Percentiles rank a stretch among this genome's conserved stretches.
Evolutionary conservation across 2,797 vertebrate genomes (phyloP).

Genomic region (Kryptopterus vitreolus): DNA sequence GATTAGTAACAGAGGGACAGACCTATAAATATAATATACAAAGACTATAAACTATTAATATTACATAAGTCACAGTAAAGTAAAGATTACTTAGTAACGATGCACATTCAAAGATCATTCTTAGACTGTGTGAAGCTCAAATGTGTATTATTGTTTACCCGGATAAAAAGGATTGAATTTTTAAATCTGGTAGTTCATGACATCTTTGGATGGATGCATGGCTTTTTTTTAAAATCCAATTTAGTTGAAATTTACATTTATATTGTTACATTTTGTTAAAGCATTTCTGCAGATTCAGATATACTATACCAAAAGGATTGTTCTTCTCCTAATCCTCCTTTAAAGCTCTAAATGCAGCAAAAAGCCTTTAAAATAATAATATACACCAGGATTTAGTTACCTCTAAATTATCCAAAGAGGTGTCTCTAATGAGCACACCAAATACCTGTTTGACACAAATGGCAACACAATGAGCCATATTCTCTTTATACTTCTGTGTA

Average conservation of each 20-base stretch:
- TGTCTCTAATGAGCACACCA: conserved; percentile 61
- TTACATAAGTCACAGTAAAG: no score
- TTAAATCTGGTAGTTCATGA: no score
- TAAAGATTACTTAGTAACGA: no score
- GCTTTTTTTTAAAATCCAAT: no score
- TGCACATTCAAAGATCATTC: no score
- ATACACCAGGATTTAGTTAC: conserved; percentile 49
- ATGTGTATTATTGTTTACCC: not conserved
- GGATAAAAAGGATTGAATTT: not conserved
- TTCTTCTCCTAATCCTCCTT: not conserved
- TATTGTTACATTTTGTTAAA: not conserved
- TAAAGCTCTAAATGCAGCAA: conserved; percentile 37
- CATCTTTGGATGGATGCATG: no score
- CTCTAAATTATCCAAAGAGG: conserved; percentile 27
- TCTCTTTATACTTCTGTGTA: not conserved
- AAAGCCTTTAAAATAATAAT: conserved; percentile 42
- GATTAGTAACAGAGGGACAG: no score
- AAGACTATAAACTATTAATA: no score
- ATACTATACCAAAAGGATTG: not conserved
- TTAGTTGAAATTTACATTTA: no score
- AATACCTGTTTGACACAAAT: conserved; percentile 62
- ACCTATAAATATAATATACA: no score
- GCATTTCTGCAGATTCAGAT: not conserved
- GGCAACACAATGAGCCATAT: conserved; percentile 25
- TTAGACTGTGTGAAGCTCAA: not conserved